Percentiles rank a stretch among this genome's conserved stretches.
phyloP scores from a whole-genome alignment of 1,140 invertebrate genomes.

The Scylla paramamosain region DNA sequence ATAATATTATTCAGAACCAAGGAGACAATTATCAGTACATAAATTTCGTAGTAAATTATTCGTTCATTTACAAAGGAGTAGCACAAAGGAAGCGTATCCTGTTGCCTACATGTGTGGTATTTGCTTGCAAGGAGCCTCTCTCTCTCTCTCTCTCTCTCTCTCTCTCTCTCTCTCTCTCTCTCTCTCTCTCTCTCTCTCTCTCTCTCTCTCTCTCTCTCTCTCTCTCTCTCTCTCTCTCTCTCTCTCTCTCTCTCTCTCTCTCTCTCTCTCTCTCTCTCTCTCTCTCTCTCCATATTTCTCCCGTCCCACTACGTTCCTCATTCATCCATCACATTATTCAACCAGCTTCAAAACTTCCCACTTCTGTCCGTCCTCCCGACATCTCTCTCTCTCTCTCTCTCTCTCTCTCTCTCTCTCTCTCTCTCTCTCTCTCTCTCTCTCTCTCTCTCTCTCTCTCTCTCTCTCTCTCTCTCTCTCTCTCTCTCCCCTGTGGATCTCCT shows the following conservation, averaged over 20 bases:
- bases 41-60: too few species aligned
- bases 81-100: too few species aligned
- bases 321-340: constrained; percentile 46
- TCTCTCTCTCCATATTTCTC: not conserved
- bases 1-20: too few species aligned
- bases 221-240: not conserved
- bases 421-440: not conserved
- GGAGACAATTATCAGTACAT: too few species aligned
- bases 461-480: constrained; percentile 52
- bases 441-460: constrained; percentile 23
- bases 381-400: constrained; percentile 13
- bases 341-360: not conserved
- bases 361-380: not conserved
- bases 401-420: constrained; percentile 25
- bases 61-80: too few species aligned
- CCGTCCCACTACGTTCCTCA: not conserved
- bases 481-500: not conserved
- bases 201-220: too few species aligned
- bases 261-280: not conserved
- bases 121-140: not conserved
- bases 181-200: too few species aligned
- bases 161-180: too few species aligned
- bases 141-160: not conserved
- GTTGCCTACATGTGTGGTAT: too few species aligned
- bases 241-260: constrained; percentile 29